Conservation (phyloP, 2,888 invertebrate species). For the Trisateles emortualis region DNA sequence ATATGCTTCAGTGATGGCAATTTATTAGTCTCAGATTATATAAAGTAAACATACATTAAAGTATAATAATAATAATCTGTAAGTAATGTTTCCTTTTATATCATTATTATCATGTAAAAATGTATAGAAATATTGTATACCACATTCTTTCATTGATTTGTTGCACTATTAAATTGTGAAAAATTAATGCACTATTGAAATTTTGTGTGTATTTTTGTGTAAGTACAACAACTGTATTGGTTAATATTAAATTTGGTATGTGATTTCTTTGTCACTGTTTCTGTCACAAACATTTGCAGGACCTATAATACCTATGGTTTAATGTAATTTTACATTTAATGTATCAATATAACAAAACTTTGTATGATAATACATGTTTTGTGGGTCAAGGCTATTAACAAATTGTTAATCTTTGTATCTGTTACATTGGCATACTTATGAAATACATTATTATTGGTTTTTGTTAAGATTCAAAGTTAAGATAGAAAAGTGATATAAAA, state of each 20-base stretch:
- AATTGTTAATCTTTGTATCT: constrained; percentile 11
- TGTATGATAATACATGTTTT: constrained; percentile 12
- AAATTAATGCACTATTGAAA: constrained; percentile 33
- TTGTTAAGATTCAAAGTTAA: constrained; percentile 10
- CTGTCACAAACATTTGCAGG: constrained; percentile 15
- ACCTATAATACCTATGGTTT: constrained; percentile 14
- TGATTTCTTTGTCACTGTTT: constrained; percentile 8
- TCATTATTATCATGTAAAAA: constrained; percentile 73
- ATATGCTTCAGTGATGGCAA: constrained; percentile 62
- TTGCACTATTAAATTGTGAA: constrained; percentile 52
- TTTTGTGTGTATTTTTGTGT: constrained; percentile 14
- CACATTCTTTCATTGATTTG: constrained; percentile 48
- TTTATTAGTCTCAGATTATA: constrained; percentile 73
- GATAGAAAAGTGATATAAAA: neutral
- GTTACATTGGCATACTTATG: constrained; percentile 13
- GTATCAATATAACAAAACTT: constrained; percentile 10
- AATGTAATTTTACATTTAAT: constrained; percentile 17
- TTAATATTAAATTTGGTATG: constrained; percentile 1
- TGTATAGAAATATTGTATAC: constrained; percentile 70
- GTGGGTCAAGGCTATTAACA: constrained; percentile 21
- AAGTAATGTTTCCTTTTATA: constrained; percentile 78
- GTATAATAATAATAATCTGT: constrained; percentile 75
- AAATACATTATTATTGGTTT: constrained; percentile 14
- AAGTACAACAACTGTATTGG: constrained; percentile 44
- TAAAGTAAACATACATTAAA: constrained; percentile 72